Evolutionary conservation across 37 sponge, comb jelly and placozoan species (phyloP), one percentile per base, ranked within the genome.

Genomic region (Beroe ovata): DNA sequence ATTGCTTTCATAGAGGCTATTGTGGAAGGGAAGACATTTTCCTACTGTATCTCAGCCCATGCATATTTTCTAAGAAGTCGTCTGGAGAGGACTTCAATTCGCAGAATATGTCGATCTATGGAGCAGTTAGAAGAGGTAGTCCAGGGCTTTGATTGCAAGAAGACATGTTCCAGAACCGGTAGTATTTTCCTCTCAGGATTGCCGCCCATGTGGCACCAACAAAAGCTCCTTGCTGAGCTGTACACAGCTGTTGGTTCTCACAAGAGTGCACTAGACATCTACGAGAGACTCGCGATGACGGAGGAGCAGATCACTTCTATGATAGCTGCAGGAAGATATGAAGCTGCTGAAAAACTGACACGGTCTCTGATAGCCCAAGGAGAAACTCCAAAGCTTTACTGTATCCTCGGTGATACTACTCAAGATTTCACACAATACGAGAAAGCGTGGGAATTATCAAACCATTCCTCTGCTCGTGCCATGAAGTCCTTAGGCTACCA

Each of bases 381-480:
- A 21, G 84, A 39, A 77, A 94, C 94, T 14, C 95, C 94, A 18
- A 81, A 90, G 16, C 64, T 94, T 66, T 91, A 89, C 89, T 96
- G 96, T 84, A 89, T 92, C 64, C 91, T 96, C 23, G 96, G 96
- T 0, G 96, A 96, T 39, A 88, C 92, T 11, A 93, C 95, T 0
- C 84, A 77, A 36, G 93, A 97, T 39, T 81, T 91, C 6, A 60
- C 77, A 22, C 90, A 90, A 88, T 97, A 97, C 88, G 41, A 81
- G 60, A 88, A 88, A 59, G 95, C 97, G 3, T 97, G 97, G 97
- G 91, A 94, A 77, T 19, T 95, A 61, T 95, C 97, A 30, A 60
- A 62, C 19, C 59, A 91, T 11, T 66, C 92, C 14, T 92, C 90
- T 64, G 90, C 93, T 54, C 61, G 95, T 25, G 95, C 97, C 0